Percentiles rank a stretch among this genome's conserved stretches.
These are phyloP conservation scores for Peromyscus melanophrys DNA, from an alignment of 2,797 vertebrate species.

Conservation along the genomic window DNA sequence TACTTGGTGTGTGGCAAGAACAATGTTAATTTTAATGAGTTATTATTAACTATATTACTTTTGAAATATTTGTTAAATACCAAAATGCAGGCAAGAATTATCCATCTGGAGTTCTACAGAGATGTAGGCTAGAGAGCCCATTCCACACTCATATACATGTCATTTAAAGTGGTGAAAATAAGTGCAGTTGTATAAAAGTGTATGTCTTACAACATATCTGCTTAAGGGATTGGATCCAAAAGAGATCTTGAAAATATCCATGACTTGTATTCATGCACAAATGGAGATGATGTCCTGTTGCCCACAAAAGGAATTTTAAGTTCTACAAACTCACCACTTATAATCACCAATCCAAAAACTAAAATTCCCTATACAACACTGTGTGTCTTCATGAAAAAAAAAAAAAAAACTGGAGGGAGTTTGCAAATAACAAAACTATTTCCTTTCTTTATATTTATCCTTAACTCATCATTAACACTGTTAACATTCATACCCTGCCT, in stretches of 20 bases:
- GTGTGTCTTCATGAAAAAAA: background rate
- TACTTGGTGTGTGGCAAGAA: background rate
- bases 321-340: background rate
- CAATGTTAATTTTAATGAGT: background rate
- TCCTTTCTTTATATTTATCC: background rate
- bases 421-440: background rate
- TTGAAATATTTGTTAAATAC: background rate
- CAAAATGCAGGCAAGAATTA: background rate
- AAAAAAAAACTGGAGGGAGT: too few species aligned
- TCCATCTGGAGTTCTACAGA: background rate
- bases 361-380: background rate
- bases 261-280: background rate
- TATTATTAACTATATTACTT: background rate
- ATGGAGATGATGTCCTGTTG: background rate
- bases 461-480: background rate
- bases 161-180: background rate
- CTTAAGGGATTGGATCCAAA: background rate
- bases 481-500: background rate
- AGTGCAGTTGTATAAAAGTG: background rate
- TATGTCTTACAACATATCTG: background rate
- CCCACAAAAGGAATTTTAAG: background rate
- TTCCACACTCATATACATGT: background rate
- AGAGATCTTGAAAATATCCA: background rate
- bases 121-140: background rate
- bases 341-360: background rate